A percentile compares a stretch with the other conserved stretches of the same genome.
Conservation (phyloP, 2,888 invertebrate genomes). For the Cosmopolites sordidus region DNA sequence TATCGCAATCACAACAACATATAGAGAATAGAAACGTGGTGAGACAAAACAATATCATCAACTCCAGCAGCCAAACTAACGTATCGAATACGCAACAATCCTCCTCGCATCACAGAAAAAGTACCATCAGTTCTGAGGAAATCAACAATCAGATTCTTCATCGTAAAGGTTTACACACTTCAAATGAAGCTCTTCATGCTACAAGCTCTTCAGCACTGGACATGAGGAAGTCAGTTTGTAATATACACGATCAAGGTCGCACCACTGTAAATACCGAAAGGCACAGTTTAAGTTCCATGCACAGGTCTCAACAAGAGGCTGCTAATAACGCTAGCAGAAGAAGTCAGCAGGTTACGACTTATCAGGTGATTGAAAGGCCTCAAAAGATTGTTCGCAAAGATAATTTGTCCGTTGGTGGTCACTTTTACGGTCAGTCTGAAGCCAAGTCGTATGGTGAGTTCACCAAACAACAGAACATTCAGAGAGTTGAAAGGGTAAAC, state of each 20-base stretch:
- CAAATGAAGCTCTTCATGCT: constrained; percentile 69
- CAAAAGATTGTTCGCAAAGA: constrained; percentile 60
- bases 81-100: constrained; percentile 20
- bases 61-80: constrained; percentile 30
- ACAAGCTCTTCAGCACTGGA: constrained; percentile 71
- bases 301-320: constrained; percentile 60
- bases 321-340: constrained; percentile 53
- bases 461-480: constrained; percentile 49
- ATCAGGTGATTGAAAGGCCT: constrained; percentile 56
- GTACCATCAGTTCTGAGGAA: constrained; percentile 69
- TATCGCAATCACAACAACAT: constrained; percentile 30
- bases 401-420: constrained; percentile 67
- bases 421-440: constrained; percentile 70
- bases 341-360: constrained; percentile 49
- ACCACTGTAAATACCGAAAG: constrained; percentile 67
- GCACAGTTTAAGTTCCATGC: constrained; percentile 74
- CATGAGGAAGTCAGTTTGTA: constrained; percentile 75
- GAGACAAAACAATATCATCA: constrained; percentile 30
- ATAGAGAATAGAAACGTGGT: constrained; percentile 26
- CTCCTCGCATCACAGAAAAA: constrained; percentile 61
- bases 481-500: constrained; percentile 57
- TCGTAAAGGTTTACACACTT: constrained; percentile 64
- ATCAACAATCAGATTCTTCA: constrained; percentile 74
- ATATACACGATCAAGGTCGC: constrained; percentile 69
- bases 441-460: constrained; percentile 67